Evolutionary conservation across 2,113 vertebrate species (phyloP).

Genomic region (Empidonax traillii): DNA sequence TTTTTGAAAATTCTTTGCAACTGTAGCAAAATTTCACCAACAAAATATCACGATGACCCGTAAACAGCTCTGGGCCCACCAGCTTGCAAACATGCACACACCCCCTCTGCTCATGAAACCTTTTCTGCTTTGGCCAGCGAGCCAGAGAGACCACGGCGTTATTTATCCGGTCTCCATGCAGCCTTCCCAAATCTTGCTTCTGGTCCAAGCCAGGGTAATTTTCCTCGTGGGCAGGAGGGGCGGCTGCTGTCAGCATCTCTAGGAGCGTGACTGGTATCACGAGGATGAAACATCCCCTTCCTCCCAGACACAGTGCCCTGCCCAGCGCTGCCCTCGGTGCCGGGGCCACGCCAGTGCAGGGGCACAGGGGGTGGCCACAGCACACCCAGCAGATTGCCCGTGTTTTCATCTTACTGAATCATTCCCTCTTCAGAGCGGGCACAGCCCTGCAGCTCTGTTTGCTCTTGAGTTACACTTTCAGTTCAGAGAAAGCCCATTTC

Average conservation of each 20-base stretch:
- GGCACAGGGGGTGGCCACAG: neutral
- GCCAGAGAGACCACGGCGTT: neutral
- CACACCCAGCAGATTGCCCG: neutral
- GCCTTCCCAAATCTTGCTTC: neutral
- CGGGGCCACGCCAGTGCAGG: neutral
- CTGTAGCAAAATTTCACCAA: neutral
- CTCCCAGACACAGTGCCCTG: neutral
- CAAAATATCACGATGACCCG: neutral
- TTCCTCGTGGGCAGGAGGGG: neutral
- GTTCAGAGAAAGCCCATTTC: neutral
- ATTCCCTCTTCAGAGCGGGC: neutral
- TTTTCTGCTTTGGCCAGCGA: neutral
- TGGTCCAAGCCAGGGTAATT: neutral
- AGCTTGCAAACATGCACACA: neutral
- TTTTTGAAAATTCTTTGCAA: constrained; percentile 17
- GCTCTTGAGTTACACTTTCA: neutral
- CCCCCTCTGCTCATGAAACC: neutral
- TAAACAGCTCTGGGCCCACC: neutral
- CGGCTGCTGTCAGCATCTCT: neutral
- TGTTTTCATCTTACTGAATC: neutral
- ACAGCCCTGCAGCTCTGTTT: neutral
- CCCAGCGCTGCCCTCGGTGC: fast-evolving
- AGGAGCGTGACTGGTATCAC: fast-evolving
- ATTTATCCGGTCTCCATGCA: neutral
- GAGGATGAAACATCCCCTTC: neutral